Conservation (phyloP, 2,797 vertebrate species). For the Sarcophilus harrisii region DNA sequence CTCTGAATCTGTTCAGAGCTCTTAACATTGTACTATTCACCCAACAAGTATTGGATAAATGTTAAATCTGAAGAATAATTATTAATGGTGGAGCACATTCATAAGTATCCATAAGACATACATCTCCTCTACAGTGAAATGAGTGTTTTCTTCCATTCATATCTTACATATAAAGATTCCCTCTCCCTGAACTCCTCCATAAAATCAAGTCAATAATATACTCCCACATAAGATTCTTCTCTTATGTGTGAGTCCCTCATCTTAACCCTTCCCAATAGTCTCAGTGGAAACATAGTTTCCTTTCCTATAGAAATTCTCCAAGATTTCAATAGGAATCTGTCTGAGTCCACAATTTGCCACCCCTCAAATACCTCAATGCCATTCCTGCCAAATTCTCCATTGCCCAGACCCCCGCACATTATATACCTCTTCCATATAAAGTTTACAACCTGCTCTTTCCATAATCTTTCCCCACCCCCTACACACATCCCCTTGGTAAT, state of each 20-base stretch:
- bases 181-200: neutral
- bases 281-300: neutral
- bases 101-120: neutral
- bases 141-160: neutral
- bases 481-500: constrained; percentile 36
- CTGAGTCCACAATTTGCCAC: neutral
- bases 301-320: neutral
- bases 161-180: neutral
- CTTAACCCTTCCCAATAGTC: constrained; percentile 24
- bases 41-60: constrained; percentile 12
- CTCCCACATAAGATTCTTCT: neutral
- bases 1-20: constrained; percentile 39
- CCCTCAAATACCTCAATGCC: neutral
- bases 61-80: constrained; percentile 52
- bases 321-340: neutral
- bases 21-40: constrained; percentile 14
- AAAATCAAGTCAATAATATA: constrained; percentile 39
- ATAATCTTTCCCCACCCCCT: neutral
- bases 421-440: constrained; percentile 26
- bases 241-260: neutral
- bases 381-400: neutral
- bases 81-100: constrained; percentile 1
- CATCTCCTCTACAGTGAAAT: neutral
- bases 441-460: constrained; percentile 18
- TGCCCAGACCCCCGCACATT: neutral